Conservation (phyloP, 2,797 vertebrate genomes). For the Premnoplex brunnescens region DNA sequence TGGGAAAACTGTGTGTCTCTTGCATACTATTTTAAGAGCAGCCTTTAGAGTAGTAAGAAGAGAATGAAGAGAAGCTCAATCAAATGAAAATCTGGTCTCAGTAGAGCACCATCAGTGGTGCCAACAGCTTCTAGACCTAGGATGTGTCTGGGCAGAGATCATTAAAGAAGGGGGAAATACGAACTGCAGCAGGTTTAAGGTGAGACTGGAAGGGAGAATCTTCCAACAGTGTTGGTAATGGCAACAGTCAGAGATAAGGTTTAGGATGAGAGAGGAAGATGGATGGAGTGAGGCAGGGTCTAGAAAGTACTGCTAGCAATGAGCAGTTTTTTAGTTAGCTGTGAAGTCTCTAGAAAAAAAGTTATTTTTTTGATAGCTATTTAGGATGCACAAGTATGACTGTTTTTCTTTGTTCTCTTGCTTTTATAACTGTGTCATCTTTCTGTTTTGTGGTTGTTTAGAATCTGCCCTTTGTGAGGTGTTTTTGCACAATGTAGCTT, state of each 20-base stretch:
- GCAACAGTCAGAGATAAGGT: background rate
- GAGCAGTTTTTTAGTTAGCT: background rate
- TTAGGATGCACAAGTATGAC: background rate
- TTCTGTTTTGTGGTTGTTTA: background rate
- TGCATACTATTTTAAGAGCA: background rate
- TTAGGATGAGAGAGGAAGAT: background rate
- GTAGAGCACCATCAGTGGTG: background rate
- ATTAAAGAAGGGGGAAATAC: background rate
- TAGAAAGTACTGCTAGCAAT: background rate
- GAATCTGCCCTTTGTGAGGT: background rate
- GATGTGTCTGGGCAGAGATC: background rate
- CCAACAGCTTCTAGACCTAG: background rate
- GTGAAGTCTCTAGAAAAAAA: background rate
- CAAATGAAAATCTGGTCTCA: rapidly evolving
- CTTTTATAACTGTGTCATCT: background rate
- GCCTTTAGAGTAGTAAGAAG: background rate
- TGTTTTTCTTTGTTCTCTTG: background rate
- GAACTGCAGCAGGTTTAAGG: background rate
- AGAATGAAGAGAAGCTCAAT: background rate
- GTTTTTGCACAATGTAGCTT: background rate
- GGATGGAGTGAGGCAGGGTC: rapidly evolving
- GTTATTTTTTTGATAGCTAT: background rate
- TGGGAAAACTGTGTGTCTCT: background rate
- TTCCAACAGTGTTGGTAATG: background rate
- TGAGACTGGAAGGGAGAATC: background rate